Evolutionary conservation across 2,113 vertebrate species (phyloP).

Genomic region (Sinocyclocheilus rhinocerous): DNA sequence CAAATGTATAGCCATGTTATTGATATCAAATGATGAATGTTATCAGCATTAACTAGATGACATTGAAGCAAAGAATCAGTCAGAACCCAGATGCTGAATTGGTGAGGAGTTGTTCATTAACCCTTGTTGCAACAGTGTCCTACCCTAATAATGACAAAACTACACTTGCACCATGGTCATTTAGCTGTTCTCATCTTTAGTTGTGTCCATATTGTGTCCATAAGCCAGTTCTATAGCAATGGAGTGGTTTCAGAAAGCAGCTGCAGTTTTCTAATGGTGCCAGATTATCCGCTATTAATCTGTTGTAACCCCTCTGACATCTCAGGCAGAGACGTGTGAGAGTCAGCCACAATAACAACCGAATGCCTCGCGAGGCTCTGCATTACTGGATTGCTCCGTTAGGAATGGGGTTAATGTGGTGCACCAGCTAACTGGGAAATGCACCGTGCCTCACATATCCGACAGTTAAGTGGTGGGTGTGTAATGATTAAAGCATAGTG

Average conservation of each 20-base stretch:
- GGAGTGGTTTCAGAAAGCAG: conserved; percentile 40
- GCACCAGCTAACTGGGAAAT: conserved; percentile 12
- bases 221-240: neutral
- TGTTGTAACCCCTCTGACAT: conserved; percentile 28
- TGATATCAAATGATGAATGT: neutral
- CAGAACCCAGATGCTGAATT: neutral
- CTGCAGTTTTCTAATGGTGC: conserved; percentile 33
- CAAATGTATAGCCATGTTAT: neutral
- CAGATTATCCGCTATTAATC: conserved; percentile 54
- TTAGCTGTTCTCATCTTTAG: conserved; percentile 29
- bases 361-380: conserved; percentile 18
- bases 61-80: neutral
- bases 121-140: conserved; percentile 13
- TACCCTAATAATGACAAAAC: conserved; percentile 16
- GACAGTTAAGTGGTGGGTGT: neutral
- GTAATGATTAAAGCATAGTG: conserved; percentile 1
- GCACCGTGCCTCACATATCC: neutral
- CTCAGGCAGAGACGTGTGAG: neutral
- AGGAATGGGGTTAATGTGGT: conserved; percentile 46
- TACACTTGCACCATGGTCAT: neutral
- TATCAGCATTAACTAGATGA: neutral
- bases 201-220: neutral
- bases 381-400: conserved; percentile 39
- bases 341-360: conserved; percentile 9
- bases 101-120: conserved; percentile 30